These are phyloP conservation scores for Drosophila miranda DNA, from an alignment of 1,140 invertebrate genomes.

Conservation along the genomic window DNA sequence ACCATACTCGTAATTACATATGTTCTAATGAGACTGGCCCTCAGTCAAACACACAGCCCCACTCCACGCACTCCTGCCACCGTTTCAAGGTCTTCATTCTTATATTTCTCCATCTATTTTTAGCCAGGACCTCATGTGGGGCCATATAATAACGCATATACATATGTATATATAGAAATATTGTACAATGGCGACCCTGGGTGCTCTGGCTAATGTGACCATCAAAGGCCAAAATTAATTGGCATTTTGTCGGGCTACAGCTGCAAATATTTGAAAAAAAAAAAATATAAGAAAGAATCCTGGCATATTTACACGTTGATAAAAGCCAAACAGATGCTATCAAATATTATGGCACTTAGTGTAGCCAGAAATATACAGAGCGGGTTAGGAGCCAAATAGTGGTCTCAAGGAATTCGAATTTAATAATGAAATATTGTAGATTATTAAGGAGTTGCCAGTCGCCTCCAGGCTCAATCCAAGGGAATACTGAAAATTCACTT, in stretches of 20 bases:
- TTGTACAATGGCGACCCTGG: conserved; percentile 45
- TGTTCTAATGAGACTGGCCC: conserved; percentile 44
- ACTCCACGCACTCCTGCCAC: neutral
- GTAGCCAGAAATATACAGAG: neutral
- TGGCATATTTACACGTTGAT: conserved; percentile 42
- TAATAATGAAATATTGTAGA: too few relatives aligned
- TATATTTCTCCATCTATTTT: conserved; percentile 53
- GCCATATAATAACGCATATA: conserved; percentile 20
- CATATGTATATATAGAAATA: conserved; percentile 17
- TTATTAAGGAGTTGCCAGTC: neutral
- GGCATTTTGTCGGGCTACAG: conserved; percentile 48
- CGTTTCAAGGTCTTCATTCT: conserved; percentile 13
- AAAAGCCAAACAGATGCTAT: conserved; percentile 34
- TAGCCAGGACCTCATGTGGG: conserved; percentile 57
- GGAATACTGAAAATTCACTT: too few relatives aligned
- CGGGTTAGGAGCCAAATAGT: too few relatives aligned
- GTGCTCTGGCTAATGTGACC: conserved; percentile 46
- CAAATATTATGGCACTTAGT: conserved; percentile 12
- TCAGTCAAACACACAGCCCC: too few relatives aligned
- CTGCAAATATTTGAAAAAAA: conserved; percentile 38
- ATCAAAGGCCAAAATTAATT: conserved; percentile 72
- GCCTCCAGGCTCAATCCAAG: too few relatives aligned
- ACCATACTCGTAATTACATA: conserved; percentile 41
- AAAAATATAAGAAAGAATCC: conserved; percentile 12
- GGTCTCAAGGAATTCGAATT: too few relatives aligned